Evolutionary conservation across 2,888 invertebrate species (phyloP).

Genomic region (Nematopogon swammerdamellus): DNA sequence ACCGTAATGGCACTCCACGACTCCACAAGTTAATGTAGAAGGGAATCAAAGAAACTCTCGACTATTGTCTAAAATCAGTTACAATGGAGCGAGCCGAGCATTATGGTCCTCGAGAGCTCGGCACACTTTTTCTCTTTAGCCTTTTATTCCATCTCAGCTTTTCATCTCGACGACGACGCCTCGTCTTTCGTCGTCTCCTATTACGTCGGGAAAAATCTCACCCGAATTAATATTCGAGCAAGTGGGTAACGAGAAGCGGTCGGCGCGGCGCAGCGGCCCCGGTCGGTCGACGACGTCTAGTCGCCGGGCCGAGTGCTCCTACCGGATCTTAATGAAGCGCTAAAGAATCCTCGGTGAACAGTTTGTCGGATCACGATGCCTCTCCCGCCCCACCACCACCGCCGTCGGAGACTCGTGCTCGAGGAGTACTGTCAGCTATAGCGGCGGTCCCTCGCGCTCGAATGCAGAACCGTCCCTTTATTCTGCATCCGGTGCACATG

Average conservation of each 20-base stretch:
- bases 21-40: neutral
- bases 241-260: neutral
- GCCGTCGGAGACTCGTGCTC: too few species aligned
- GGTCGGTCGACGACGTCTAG: too few species aligned
- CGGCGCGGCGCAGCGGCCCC: too few species aligned
- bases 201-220: neutral
- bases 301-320: too few species aligned
- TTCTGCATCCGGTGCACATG: conserved; percentile 48
- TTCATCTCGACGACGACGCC: neutral
- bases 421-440: neutral
- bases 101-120: neutral
- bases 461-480: conserved; percentile 29
- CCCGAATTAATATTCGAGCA: neutral
- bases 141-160: neutral
- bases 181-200: neutral
- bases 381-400: too few species aligned
- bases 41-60: neutral
- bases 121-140: neutral
- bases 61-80: neutral
- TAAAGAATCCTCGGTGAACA: too few species aligned
- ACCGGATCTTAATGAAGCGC: too few species aligned
- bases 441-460: neutral
- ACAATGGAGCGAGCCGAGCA: neutral
- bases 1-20: neutral
- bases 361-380: too few species aligned